phyloP scores from a whole-genome alignment of 2,797 vertebrate species.

The Percopsis omiscomaycus region DNA sequence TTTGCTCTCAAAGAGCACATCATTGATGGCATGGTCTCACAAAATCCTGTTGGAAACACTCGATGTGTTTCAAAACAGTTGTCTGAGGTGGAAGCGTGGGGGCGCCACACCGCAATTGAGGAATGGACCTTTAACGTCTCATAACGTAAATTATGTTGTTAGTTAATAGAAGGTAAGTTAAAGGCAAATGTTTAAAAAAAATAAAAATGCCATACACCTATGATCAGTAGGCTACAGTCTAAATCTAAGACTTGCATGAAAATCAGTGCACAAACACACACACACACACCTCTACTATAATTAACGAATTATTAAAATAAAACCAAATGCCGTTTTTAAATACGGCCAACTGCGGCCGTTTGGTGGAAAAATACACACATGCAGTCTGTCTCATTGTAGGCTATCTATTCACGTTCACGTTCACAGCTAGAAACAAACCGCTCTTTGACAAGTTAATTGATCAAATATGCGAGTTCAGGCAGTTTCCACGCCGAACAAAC shows the following conservation, averaged over 20 bases:
- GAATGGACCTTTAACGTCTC: too few relatives aligned
- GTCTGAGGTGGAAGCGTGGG: too few relatives aligned
- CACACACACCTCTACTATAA: neutral
- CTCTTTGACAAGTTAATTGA: conserved; percentile 2
- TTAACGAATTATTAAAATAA: neutral
- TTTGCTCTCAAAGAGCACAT: too few relatives aligned
- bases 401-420: neutral
- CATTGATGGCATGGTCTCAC: too few relatives aligned
- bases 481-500: neutral
- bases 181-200: too few relatives aligned
- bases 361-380: neutral
- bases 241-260: neutral
- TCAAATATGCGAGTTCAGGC: neutral
- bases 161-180: too few relatives aligned
- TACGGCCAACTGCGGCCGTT: neutral
- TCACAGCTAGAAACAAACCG: neutral
- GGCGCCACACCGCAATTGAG: too few relatives aligned
- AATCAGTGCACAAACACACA: neutral
- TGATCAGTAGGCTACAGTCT: too few relatives aligned
- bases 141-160: too few relatives aligned
- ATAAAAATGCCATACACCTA: too few relatives aligned
- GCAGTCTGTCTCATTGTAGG: neutral
- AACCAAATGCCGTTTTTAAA: neutral
- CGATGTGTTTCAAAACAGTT: too few relatives aligned
- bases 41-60: too few relatives aligned